phyloP scores from a whole-genome alignment of 2,888 invertebrate genomes.

The Clitarchus hookeri region DNA sequence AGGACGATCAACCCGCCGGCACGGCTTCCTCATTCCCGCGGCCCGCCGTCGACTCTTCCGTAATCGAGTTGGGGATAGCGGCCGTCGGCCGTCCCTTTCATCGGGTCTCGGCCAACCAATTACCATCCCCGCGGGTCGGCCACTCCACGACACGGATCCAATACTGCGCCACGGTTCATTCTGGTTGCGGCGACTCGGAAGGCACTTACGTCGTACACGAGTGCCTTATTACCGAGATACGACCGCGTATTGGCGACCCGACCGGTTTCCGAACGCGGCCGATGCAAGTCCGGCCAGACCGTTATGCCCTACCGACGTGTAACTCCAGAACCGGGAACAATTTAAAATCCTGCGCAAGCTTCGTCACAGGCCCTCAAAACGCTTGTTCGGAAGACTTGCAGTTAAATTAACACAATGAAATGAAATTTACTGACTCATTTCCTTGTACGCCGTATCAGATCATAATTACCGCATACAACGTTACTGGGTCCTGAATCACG shows the following conservation, averaged over 20 bases:
- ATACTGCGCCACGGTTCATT: neutral
- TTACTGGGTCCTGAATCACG: too few relatives aligned
- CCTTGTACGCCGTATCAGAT: too few relatives aligned
- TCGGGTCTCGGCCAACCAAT: constrained; percentile 5
- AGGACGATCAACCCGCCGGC: neutral
- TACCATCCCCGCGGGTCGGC: neutral
- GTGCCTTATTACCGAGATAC: neutral
- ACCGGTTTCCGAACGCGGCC: neutral
- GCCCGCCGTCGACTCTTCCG: neutral
- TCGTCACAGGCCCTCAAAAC: too few relatives aligned
- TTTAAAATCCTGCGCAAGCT: neutral
- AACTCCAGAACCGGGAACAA: neutral
- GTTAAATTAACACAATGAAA: too few relatives aligned
- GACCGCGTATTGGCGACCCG: neutral
- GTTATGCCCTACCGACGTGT: neutral
- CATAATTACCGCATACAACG: too few relatives aligned
- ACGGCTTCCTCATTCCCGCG: neutral
- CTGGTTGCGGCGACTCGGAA: neutral
- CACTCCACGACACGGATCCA: neutral
- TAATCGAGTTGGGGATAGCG: neutral
- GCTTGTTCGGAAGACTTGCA: too few relatives aligned
- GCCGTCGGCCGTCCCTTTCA: constrained; percentile 8
- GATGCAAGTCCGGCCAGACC: neutral
- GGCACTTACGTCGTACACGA: neutral
- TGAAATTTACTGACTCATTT: too few relatives aligned